Percentiles rank a stretch among this genome's conserved stretches.
Conservation (phyloP, 1,140 invertebrate species). For the Limonius californicus region DNA sequence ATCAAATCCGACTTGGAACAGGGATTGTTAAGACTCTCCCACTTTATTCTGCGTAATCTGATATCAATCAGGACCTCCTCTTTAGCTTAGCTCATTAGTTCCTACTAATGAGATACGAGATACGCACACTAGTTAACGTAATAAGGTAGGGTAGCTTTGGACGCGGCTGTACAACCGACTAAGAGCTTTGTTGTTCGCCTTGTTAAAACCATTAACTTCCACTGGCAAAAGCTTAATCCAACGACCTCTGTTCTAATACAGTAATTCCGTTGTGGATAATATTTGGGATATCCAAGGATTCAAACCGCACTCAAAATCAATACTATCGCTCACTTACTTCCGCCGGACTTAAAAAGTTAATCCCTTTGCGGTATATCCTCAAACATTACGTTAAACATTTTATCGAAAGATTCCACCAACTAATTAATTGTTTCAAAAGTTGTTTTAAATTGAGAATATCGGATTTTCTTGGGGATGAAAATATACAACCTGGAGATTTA, state of each 20-base stretch:
- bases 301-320: neutral
- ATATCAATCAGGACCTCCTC: slow-evolving; percentile 27
- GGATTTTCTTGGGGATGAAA: no score
- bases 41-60: slow-evolving; percentile 31
- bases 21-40: slow-evolving; percentile 31
- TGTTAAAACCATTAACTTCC: slow-evolving; percentile 1
- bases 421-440: no score
- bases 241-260: neutral
- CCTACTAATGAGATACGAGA: slow-evolving; percentile 10
- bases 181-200: neutral
- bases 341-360: no score
- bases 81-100: slow-evolving; percentile 11
- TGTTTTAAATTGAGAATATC: no score
- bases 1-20: slow-evolving; percentile 32
- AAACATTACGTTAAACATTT: no score
- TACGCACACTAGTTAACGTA: slow-evolving; percentile 6
- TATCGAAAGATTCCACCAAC: no score
- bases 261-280: neutral
- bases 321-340: no score
- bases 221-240: neutral
- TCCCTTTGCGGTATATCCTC: no score
- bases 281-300: neutral
- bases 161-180: neutral
- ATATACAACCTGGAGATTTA: no score
- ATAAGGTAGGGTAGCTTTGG: neutral